Conservation (phyloP, 2,797 vertebrate genomes). For the Semaprochilodus insignis region DNA sequence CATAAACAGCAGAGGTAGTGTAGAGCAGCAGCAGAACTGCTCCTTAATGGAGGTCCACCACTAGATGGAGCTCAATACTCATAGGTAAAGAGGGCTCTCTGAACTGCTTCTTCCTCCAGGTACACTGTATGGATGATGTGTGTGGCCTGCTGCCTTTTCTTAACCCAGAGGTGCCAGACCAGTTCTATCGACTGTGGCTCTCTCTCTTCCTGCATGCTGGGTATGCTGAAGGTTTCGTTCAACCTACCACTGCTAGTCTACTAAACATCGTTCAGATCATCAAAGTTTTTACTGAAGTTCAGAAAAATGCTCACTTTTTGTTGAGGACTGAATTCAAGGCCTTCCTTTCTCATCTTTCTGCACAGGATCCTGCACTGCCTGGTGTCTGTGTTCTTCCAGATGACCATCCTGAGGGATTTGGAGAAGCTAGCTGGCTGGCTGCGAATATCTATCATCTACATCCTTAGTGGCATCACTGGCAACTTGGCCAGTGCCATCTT, state of each 20-base stretch:
- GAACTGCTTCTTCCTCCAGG: constrained; percentile 73
- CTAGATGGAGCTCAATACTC: constrained; percentile 30
- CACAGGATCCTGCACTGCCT: constrained; percentile 95
- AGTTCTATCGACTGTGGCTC: constrained; percentile 97
- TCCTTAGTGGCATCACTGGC: constrained; percentile 94
- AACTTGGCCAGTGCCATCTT: constrained; percentile 98
- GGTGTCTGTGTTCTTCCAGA: constrained; percentile 96
- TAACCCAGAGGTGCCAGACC: constrained; percentile 95
- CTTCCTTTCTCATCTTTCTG: constrained; percentile 3
- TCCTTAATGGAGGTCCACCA: background rate
- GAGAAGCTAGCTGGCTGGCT: constrained; percentile 98
- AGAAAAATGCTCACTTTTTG: background rate
- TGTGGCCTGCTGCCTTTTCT: constrained; percentile 96
- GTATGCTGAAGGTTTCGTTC: constrained; percentile 72
- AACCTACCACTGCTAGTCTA: background rate
- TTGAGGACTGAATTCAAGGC: background rate
- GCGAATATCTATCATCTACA: constrained; percentile 96
- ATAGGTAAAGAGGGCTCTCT: background rate
- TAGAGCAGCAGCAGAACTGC: background rate
- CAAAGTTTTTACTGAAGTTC: background rate
- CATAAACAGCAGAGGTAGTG: constrained; percentile 41
- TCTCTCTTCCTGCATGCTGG: constrained; percentile 97
- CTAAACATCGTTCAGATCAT: background rate
- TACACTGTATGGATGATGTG: constrained; percentile 97
- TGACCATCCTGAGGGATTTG: constrained; percentile 94